Base-by-base conservation (phyloP, 2,797 vertebrate species). In the Trematocara caparti region DNA sequence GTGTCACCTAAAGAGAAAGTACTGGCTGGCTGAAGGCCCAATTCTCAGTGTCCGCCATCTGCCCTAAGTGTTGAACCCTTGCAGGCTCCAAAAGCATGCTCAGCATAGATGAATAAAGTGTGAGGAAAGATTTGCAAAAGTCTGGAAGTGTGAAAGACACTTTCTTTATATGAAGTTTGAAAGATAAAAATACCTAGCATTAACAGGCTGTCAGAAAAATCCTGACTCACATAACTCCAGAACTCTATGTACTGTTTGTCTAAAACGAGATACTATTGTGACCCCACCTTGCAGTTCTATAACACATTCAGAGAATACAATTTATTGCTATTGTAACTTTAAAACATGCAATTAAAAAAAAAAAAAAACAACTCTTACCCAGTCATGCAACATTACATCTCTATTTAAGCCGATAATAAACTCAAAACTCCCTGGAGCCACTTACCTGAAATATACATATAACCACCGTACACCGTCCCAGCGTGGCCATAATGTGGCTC, bases 401-500 rank as follows among this genome's bases (percentile, higher is more conserved):
- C 5, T 49, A 50, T 72, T 75, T 21, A 17, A 34, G 24, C 0
- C 0, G 0, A 59, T 73, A 32, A 17, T n/a, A 0, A 59, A 19
- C 19, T 36, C 24, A 1, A 55, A 14, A 80, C 12, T 80, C 13
- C 43, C 24, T 24, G 34, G 62, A 47, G 43, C 7, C 11, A 86
- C 93, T 92, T 96, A 99, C 98, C 98, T 97, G 98, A 99, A 97
- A 99, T 99, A 90, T 99, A 99, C 98, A 99, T 99, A 89, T 98
- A 97, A n/a, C 98, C 98, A 21, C 98, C 98, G 14, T 99, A 99
- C 24, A 99, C 98, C 0, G 98, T 99, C 81, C 98, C 98, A 83
- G 98, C 98, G 0, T 99, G 98, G 50, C 98, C 98, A 64, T 99
- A 99, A 93, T 99, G 98, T 17, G 98, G 98, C 80, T 99, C 98